Evolutionary conservation across 2,888 invertebrate species (phyloP).

Genomic region (Ennomos erosarius): DNA sequence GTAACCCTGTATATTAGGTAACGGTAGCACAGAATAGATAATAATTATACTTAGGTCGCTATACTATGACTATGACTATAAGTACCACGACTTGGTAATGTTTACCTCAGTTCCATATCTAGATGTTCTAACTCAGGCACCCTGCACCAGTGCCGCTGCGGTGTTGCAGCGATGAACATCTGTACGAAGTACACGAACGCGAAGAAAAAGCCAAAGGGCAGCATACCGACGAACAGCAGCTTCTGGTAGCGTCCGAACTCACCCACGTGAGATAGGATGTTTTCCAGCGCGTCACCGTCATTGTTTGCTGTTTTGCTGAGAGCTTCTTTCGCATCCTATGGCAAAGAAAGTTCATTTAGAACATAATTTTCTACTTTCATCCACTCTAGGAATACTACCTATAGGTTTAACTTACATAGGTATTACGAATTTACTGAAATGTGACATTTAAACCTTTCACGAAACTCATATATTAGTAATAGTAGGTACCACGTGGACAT

Average conservation of each 20-base stretch:
- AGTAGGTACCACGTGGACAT: no score
- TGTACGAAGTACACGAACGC: conserved; percentile 75
- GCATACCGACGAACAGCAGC: conserved; percentile 66
- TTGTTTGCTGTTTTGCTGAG: conserved; percentile 43
- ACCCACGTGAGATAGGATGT: conserved; percentile 67
- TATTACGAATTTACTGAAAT: no score
- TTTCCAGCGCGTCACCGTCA: conserved; percentile 61
- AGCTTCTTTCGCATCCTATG: conserved; percentile 55
- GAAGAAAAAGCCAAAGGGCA: conserved; percentile 73
- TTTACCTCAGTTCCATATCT: conserved; percentile 62
- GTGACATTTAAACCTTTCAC: no score
- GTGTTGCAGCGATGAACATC: conserved; percentile 75
- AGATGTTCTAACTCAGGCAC: conserved; percentile 68
- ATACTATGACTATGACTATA: no score
- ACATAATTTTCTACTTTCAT: no score
- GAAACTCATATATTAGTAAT: no score
- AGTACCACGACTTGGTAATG: not conserved
- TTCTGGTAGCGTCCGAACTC: conserved; percentile 74
- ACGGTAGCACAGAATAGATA: no score
- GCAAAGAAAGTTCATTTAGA: conserved; percentile 5
- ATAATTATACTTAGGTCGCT: no score
- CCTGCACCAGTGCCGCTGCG: conserved; percentile 71
- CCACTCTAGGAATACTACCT: no score
- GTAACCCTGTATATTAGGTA: no score
- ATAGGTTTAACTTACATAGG: no score